Base-by-base conservation (phyloP, 2,113 vertebrate genomes). In the Phyllostomus hastatus region DNA sequence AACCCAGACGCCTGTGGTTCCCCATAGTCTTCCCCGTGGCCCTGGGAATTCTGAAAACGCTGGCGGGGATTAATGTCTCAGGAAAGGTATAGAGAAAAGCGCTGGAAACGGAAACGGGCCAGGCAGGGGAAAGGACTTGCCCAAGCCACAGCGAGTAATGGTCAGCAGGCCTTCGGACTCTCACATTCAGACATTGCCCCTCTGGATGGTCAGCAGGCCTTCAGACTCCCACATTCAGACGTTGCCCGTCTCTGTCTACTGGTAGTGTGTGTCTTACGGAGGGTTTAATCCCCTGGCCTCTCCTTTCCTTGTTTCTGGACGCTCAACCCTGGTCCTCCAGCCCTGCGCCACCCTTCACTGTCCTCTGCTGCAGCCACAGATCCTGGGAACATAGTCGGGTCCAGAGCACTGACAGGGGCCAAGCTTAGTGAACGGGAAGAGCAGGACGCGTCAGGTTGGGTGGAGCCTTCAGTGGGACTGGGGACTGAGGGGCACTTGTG, bases 241-340 rank as follows among this genome's bases (percentile, higher is more conserved):
- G 43, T 43, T 43, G 43, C 43, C 43, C 43, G 43, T 43, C 12
- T 73, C 33, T 69, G 70, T 46, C 41, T 54, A 22, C 67, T 9
- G 48, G 48, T 38, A 28, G 59, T 35, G 43, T 3, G 28, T 82
- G 72, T 59, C 88, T 43, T 5, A 31, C 80, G 35, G 91, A 66
- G 52, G 52, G 2, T 50, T 81, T 69, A 69, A 88, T 91, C 57
- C 73, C 59, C n/a, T 35, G 38, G 38, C 67, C 81, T 93, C 80
- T 76, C 48, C 91, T 96, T 70, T 97, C 73, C 52, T 88, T 80
- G 69, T 57, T 88, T 92, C 72, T 43, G 92, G 96, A 92, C n/a
- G 66, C 64, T 59, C 93, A 76, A 35, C 84, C 64, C 57, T 70
- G 92, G 52, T 73, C 48, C 64, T 88, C 43, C 43, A 95, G 85